Evolutionary conservation across 2,888 invertebrate species (phyloP).

Genomic region (Archaeoteleia sp.): DNA sequence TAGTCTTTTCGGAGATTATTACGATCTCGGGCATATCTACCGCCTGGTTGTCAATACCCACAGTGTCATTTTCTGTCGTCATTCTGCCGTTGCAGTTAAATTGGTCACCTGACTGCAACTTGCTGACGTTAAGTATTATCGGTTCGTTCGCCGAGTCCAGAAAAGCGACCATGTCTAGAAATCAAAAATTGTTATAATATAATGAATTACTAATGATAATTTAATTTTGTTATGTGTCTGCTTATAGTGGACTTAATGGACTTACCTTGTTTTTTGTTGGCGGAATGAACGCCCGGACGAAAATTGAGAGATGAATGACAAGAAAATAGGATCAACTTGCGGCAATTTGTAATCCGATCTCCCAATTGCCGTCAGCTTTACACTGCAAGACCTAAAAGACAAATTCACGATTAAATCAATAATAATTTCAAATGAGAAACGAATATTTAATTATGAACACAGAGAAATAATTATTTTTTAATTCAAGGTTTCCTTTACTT

Average conservation of each 20-base stretch:
- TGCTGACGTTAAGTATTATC: conserved; percentile 55
- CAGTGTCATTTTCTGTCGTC: conserved; percentile 39
- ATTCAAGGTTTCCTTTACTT: too few relatives aligned
- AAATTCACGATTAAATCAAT: conserved; percentile 5
- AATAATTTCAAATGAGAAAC: neutral
- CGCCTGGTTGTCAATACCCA: conserved; percentile 34
- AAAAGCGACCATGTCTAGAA: conserved; percentile 70
- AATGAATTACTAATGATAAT: conserved; percentile 11
- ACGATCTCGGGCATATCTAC: conserved; percentile 3
- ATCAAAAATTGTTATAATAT: conserved; percentile 14
- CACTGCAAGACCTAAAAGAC: conserved; percentile 62
- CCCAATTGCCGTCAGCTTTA: conserved; percentile 71
- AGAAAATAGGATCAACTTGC: conserved; percentile 68
- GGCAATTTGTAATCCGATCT: conserved; percentile 69
- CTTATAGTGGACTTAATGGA: neutral
- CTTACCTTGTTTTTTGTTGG: conserved; percentile 65
- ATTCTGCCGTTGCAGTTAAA: conserved; percentile 43
- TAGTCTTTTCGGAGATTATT: conserved; percentile 10
- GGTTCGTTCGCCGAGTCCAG: conserved; percentile 67
- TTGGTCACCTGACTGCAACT: conserved; percentile 41
- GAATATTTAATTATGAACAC: neutral
- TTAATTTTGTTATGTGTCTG: neutral
- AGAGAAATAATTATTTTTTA: neutral
- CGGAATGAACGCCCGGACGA: conserved; percentile 54
- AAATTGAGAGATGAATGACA: conserved; percentile 34